These are phyloP conservation scores for Manacus vitellinus DNA, from an alignment of 2,113 vertebrate species.

Conservation along the genomic window DNA sequence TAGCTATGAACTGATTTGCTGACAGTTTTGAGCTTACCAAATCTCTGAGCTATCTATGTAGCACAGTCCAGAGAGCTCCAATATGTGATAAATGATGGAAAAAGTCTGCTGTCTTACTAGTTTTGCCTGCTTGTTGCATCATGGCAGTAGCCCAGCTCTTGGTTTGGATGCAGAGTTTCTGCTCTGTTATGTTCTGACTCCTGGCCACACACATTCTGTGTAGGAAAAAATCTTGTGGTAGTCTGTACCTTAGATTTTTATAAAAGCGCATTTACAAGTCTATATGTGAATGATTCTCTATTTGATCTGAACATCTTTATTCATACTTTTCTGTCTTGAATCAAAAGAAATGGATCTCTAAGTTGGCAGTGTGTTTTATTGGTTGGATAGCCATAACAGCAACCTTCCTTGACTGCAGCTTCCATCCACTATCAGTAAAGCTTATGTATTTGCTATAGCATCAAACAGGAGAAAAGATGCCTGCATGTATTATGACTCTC, in stretches of 20 bases:
- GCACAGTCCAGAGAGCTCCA: background rate
- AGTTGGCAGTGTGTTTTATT: background rate
- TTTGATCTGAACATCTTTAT: background rate
- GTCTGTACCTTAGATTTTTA: background rate
- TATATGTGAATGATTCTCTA: background rate
- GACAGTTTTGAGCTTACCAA: background rate
- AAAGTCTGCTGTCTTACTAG: background rate
- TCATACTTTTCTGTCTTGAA: background rate
- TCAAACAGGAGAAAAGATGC: background rate
- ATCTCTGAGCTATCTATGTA: background rate
- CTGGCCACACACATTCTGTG: background rate
- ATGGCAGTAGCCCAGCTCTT: background rate
- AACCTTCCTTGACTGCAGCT: background rate
- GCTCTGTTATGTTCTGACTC: background rate
- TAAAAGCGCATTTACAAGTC: background rate
- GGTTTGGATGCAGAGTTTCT: background rate
- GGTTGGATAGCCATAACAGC: background rate
- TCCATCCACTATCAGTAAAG: background rate
- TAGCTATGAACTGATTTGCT: fast-evolving
- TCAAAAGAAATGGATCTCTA: background rate
- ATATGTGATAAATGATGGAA: background rate
- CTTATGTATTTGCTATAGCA: background rate
- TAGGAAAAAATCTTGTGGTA: background rate
- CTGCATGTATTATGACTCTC: background rate
- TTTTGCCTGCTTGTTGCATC: background rate